Base-by-base conservation (phyloP, 2,113 vertebrate genomes). In the Nematolebias whitei region DNA sequence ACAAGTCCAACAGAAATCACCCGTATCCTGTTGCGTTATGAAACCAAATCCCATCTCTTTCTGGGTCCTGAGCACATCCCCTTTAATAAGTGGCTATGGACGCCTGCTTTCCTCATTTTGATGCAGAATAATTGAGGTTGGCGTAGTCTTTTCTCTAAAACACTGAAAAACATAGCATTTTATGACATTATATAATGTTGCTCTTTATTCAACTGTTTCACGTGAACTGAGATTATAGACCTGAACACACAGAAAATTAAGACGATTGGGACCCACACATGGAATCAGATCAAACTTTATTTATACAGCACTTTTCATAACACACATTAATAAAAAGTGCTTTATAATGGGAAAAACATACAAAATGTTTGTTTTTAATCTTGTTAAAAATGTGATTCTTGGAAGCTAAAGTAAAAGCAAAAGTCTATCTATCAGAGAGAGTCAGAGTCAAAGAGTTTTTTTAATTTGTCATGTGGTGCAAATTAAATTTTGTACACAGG, bases 51-150 rank as follows among this genome's bases (percentile, higher is more conserved):
- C 71, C 71, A 71, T 76, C 77, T 82, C 23, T 62, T 29, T 45
- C 74, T 41, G 38, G 53, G 47, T 72, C 64, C 67, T 24, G 41
- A 65, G 45, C 68, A 45, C 71, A 73, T 14, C 39, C 54, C 26
- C 44, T 76, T 75, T 83, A 80, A 72, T 79, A 74, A 78, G 38
- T 57, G 67, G 10, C 47, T 60, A 51, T 15, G 63, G 49, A 80
- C 63, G 70, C 78, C 70, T 71, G 65, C 38, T 35, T 26, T 68
- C 52, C 63, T 63, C 45, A 48, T 79, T 79, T 68, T 79, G 50
- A 67, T 71, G 58, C 56, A 49, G 63, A 71, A 82, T 84, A 83
- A 82, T 78, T 78, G 66, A 86, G 81, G 85, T 85, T 41, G n/a
- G n/a, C n/a, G n/a, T n/a, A n/a, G n/a, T n/a, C 18, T 3, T 20